Percentiles rank a stretch among this genome's conserved stretches.
phyloP scores from a whole-genome alignment of 2,888 invertebrate species.

The Coleophora deauratella region DNA sequence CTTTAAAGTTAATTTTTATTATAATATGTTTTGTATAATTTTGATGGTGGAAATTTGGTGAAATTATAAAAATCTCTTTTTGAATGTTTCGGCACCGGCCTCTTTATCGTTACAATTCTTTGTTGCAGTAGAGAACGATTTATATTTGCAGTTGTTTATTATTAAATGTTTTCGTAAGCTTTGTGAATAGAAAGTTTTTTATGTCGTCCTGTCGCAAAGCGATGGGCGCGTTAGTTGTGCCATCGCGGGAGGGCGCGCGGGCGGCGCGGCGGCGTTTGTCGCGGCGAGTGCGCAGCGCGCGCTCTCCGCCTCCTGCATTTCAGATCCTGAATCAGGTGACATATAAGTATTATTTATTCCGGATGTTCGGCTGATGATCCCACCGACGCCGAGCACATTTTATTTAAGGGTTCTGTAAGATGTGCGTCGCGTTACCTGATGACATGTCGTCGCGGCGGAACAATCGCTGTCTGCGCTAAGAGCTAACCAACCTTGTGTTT shows the following conservation, averaged over 20 bases:
- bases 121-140: conserved; percentile 55
- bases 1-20: conserved; percentile 60
- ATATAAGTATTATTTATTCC: conserved; percentile 44
- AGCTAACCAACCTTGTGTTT: no score
- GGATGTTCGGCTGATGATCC: conserved; percentile 55
- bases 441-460: conserved; percentile 32
- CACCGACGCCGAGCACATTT: conserved; percentile 64
- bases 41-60: conserved; percentile 15
- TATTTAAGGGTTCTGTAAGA: conserved; percentile 45
- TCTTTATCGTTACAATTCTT: conserved; percentile 54
- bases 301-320: conserved; percentile 37
- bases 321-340: conserved; percentile 40
- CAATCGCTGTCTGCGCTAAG: conserved; percentile 21
- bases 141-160: conserved; percentile 66
- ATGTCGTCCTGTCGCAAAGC: conserved; percentile 51
- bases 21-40: conserved; percentile 15
- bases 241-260: conserved; percentile 30
- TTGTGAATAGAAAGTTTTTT: conserved; percentile 44
- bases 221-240: conserved; percentile 48
- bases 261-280: conserved; percentile 1
- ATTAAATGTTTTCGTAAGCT: conserved; percentile 50
- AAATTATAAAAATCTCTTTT: conserved; percentile 41
- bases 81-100: conserved; percentile 43
- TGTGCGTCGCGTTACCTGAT: conserved; percentile 68
- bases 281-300: conserved; percentile 5